Evolutionary conservation across 2,888 invertebrate genomes (phyloP), one percentile per base, ranked within the genome.

Genomic region (Drosophila rubida): DNA sequence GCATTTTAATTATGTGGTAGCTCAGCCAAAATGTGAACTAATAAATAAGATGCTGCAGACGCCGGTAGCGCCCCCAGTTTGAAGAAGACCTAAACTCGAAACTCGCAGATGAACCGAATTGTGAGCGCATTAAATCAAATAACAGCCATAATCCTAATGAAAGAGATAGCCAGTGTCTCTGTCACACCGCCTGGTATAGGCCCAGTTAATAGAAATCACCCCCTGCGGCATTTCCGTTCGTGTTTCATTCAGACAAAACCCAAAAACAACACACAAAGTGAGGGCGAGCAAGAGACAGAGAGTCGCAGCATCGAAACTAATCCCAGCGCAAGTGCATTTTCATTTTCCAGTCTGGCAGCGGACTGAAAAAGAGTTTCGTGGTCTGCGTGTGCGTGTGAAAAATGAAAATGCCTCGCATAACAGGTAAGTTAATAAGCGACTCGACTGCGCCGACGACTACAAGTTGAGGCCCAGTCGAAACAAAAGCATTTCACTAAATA

Each of bases 401-500:
- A 84, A 78, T 68, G 68, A 80, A 78, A 84, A 80, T 77, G 67
- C 71, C 64, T 69, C 54, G 66, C 61, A 78, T 72, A 72, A 72
- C 85, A 87, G 81, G 87, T 87, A 84, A 84, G 87, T 87, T 87
- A 81, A 87, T 87, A 84, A 81, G 81, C 78, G 53, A 42, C 49
- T 22, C 25, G 25, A 25, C 25, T 6, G 22, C 66, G 23, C 35
- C 64, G 2, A 22, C 44, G 14, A 54, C 54, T 25, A 42, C 65
- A 32, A 46, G 57, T 41, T 68, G 62, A 35, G 50, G 57, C 39
- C 25, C 60, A 65, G 48, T 59, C 46, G 61, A 74, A 67, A 84
- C 87, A 74, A 71, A 80, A 72, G 81, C 78, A 84, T 75, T 78
- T 84, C 81, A 78, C 85, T 84, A 81, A 81, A 87, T 75, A 84